Percentiles rank a stretch among this genome's conserved stretches.
Evolutionary conservation across 2,888 invertebrate species (phyloP).

Genomic region (Drosophila paracracens): DNA sequence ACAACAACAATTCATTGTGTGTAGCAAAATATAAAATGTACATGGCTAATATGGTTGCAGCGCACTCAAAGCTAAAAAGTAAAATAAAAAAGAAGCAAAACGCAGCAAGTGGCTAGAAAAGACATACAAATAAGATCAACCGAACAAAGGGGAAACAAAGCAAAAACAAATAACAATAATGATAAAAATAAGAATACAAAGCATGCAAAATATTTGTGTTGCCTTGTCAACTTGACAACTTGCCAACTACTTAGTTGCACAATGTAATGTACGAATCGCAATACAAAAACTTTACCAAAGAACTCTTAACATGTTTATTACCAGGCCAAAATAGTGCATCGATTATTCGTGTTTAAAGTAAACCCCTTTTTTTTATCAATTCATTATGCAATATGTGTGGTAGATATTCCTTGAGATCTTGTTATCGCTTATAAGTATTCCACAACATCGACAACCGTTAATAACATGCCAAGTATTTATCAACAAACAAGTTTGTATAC

Average conservation of each 20-base stretch:
- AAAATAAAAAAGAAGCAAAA: not conserved
- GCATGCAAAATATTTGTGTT: not conserved
- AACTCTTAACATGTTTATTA: not conserved
- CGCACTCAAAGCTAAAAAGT: conserved; percentile 28
- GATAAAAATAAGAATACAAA: not conserved
- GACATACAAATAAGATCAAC: not conserved
- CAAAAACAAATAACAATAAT: not conserved
- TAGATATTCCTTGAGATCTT: not conserved
- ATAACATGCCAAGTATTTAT: not conserved
- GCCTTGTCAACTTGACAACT: not conserved
- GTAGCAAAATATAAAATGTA: conserved; percentile 65
- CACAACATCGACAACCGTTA: not conserved
- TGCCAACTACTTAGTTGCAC: not conserved
- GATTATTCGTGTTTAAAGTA: not conserved
- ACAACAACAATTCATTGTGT: conserved; percentile 31
- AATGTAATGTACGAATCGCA: not conserved
- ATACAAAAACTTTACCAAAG: not conserved
- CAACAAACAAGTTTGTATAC: not conserved
- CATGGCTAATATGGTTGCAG: conserved; percentile 59
- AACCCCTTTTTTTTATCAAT: not conserved
- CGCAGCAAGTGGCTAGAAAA: conserved; percentile 1
- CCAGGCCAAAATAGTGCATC: not conserved
- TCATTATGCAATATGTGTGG: not conserved
- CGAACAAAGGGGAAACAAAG: not conserved
- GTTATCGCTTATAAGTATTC: not conserved